A percentile compares a stretch with the other conserved stretches of the same genome.
These are phyloP conservation scores for Heliconius melpomene DNA, from an alignment of 1,140 invertebrate genomes.

Conservation along the genomic window DNA sequence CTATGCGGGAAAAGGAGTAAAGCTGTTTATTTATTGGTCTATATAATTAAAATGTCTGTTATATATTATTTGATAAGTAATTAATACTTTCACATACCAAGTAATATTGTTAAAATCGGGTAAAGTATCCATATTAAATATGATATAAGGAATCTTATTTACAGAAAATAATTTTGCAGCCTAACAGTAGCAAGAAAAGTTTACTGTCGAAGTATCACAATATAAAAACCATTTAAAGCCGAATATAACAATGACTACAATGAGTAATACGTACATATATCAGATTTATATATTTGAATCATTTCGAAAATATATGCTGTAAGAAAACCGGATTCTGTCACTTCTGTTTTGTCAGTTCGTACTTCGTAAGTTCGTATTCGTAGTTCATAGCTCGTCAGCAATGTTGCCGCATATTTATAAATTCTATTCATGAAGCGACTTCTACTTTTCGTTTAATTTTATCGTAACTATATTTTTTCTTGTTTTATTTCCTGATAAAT, in stretches of 20 bases:
- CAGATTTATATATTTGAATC: slow-evolving; percentile 3
- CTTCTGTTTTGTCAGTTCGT: not conserved
- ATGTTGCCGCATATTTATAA: not conserved
- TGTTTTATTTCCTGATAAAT: too few relatives aligned
- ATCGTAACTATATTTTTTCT: too few relatives aligned
- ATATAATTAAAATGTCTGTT: too few relatives aligned
- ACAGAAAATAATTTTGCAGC: too few relatives aligned
- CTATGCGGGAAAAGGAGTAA: too few relatives aligned
- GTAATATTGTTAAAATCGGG: slow-evolving; percentile 16
- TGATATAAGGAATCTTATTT: not conserved
- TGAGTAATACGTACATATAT: not conserved
- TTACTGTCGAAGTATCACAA: not conserved
- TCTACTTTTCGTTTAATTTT: not conserved
- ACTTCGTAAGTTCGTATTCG: too few relatives aligned
- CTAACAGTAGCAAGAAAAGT: too few relatives aligned
- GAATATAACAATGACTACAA: not conserved
- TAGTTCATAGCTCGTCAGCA: not conserved
- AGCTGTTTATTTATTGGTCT: too few relatives aligned
- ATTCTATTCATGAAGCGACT: not conserved
- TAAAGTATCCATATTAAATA: slow-evolving; percentile 17
- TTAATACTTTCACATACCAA: slow-evolving; percentile 18
- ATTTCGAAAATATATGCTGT: not conserved
- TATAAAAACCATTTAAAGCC: not conserved
- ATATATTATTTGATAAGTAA: not conserved
- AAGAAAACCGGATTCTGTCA: not conserved